Percentiles rank a stretch among this genome's conserved stretches.
phyloP scores from a whole-genome alignment of 1,140 invertebrate species.

The Drosophila burlai region DNA sequence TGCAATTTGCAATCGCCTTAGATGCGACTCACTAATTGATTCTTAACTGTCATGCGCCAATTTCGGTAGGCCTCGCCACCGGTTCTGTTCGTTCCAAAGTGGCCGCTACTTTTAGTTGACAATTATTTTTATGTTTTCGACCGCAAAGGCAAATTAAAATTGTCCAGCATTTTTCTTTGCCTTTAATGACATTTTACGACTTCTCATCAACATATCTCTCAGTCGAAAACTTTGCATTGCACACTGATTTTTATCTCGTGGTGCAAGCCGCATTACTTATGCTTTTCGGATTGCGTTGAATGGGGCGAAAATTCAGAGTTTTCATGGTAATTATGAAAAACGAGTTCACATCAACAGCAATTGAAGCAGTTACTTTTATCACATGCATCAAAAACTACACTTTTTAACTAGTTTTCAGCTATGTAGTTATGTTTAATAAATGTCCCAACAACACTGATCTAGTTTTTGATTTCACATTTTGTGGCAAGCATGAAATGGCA shows the following conservation, averaged over 20 bases:
- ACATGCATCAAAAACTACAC: not conserved
- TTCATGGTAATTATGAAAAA: conserved; percentile 21
- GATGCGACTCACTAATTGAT: conserved; percentile 73
- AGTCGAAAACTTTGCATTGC: conserved; percentile 1
- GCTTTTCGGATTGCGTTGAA: not conserved
- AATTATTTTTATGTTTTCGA: conserved; percentile 30
- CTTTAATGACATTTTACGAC: conserved; percentile 10
- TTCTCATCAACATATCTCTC: conserved; percentile 23
- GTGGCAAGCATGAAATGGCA: not conserved
- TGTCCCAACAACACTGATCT: conserved; percentile 5
- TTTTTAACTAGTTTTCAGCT: conserved; percentile 4
- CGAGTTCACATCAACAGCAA: conserved; percentile 22
- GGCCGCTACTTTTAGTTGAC: conserved; percentile 24
- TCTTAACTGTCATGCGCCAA: conserved; percentile 61
- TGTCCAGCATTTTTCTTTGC: conserved; percentile 12
- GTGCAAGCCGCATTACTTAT: conserved; percentile 10
- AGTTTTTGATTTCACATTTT: conserved; percentile 11
- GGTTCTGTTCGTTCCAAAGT: conserved; percentile 22
- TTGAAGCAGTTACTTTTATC: conserved; percentile 9
- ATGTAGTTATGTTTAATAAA: not conserved
- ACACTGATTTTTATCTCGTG: conserved; percentile 21
- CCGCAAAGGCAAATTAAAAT: conserved; percentile 24
- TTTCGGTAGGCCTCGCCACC: conserved; percentile 24
- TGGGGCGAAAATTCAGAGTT: conserved; percentile 9
- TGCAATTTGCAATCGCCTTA: conserved; percentile 62